Conservation (phyloP, 2,888 invertebrate genomes). For the Oscheius myriophilus region DNA sequence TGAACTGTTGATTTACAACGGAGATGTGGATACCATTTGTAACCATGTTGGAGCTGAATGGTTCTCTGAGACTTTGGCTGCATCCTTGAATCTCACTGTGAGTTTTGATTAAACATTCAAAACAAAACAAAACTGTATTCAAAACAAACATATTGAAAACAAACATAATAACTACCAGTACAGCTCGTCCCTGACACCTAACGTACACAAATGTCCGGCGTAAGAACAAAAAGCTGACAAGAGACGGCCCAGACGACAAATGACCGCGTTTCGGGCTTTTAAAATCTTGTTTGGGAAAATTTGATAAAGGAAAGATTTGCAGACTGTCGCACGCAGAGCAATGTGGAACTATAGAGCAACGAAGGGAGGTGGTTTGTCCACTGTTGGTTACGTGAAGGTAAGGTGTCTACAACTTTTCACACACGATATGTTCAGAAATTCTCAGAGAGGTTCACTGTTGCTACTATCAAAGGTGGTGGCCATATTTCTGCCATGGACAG, state of each 20-base stretch:
- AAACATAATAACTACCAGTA: slow-evolving; percentile 3
- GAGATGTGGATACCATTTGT: slow-evolving; percentile 73
- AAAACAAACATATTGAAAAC: neutral
- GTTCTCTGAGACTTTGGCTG: slow-evolving; percentile 45
- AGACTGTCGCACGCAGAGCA: neutral
- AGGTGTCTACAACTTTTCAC: neutral
- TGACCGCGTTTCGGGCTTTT: too few species aligned
- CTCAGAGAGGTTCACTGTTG: slow-evolving; percentile 10
- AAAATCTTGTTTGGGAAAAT: too few species aligned
- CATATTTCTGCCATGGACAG: slow-evolving; percentile 34
- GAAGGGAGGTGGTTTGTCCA: neutral
- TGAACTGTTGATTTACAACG: slow-evolving; percentile 71
- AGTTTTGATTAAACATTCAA: neutral
- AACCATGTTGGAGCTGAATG: slow-evolving; percentile 71
- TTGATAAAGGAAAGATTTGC: too few species aligned
- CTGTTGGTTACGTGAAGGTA: slow-evolving; percentile 23
- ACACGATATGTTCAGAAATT: neutral
- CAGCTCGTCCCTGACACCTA: too few species aligned
- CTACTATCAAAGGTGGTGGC: slow-evolving; percentile 18
- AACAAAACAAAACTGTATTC: slow-evolving; percentile 1
- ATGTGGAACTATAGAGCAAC: neutral
- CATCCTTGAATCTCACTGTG: neutral
- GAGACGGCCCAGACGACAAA: too few species aligned
- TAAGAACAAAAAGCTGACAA: too few species aligned
- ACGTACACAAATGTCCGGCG: too few species aligned